Evolutionary conservation across 2,888 invertebrate genomes (phyloP), one percentile per base, ranked within the genome.

Genomic region (Ectemnius lituratus): DNA sequence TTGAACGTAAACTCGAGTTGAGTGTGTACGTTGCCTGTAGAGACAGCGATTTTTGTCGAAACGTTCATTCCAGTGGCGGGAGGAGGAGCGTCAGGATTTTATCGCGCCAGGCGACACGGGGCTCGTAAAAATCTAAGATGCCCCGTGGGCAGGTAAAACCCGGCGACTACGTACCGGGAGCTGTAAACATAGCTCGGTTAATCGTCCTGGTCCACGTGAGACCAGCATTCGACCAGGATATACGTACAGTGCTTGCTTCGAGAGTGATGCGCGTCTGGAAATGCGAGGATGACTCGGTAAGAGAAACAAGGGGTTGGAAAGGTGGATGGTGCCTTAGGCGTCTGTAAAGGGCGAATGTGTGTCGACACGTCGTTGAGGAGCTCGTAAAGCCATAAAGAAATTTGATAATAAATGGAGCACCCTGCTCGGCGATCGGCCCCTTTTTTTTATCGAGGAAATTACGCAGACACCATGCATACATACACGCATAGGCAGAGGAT

Each of bases 361-460:
- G 73, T 72, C 70, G 67, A 76, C 75, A 73, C 80, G 79, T 79
- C 84, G 86, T 85, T 86, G 86, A 87, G 86, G 84, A 84, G 82
- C 88, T 87, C 87, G 89, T 90, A 90, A 90, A 89, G 82, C 86
- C 88, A 90, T 89, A 90, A 89, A 90, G 88, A 89, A 90, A 90
- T 89, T 89, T 88, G 86, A 88, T 89, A 89, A 90, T 89, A 89
- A 89, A 90, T 89, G 87, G 83, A 85, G 82, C 75, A 75, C 61
- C 68, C 49, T 67, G 70, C 58, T 64, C 60, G 67, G 73, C 73
- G 37, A 71, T 68, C 73, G 79, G 27, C 57, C 67, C 65, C 65
- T 67, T 65, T 67, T 85, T 84, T 85, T 86, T 84, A 85, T 87
- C 87, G 84, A 77, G 76, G 77, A 72, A 82, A 81, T 76, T 77